Conservation (phyloP, 2,888 invertebrate species). For the Erpobdella octoculata region DNA sequence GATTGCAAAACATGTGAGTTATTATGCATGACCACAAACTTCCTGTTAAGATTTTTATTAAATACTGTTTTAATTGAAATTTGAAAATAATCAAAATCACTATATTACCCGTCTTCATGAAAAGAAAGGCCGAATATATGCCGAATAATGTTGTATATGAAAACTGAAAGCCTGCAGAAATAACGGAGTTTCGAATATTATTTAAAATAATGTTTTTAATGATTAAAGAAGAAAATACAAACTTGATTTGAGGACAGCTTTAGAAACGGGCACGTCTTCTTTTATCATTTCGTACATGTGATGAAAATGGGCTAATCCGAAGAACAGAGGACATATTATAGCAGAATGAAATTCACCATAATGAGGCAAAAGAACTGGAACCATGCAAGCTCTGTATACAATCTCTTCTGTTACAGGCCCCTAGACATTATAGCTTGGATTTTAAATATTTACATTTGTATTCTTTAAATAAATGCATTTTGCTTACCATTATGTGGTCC, state of each 20-base stretch:
- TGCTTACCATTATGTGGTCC: slow-evolving; percentile 67
- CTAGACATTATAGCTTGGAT: slow-evolving; percentile 39
- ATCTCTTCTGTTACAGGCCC: slow-evolving; percentile 91
- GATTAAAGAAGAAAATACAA: background rate
- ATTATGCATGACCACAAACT: slow-evolving; percentile 79
- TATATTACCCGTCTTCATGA: slow-evolving; percentile 68
- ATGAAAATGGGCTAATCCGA: slow-evolving; percentile 88
- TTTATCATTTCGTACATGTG: slow-evolving; percentile 72
- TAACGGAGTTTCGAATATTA: too few species aligned
- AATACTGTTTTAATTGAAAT: background rate
- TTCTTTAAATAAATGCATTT: background rate
- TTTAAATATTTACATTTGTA: background rate
- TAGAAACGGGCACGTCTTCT: slow-evolving; percentile 42
- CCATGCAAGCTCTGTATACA: slow-evolving; percentile 88
- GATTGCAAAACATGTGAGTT: slow-evolving; percentile 88
- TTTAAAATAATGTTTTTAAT: background rate
- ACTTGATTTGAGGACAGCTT: slow-evolving; percentile 46
- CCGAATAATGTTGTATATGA: slow-evolving; percentile 85
- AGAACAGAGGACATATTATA: slow-evolving; percentile 78
- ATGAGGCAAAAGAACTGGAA: slow-evolving; percentile 77
- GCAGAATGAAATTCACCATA: slow-evolving; percentile 63
- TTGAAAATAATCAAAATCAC: background rate
- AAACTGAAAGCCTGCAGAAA: slow-evolving; percentile 70
- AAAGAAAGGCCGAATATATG: slow-evolving; percentile 83
- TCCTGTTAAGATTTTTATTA: slow-evolving; percentile 44